These are phyloP conservation scores for Cerastis rubricosa DNA, from an alignment of 2,888 invertebrate species.

Conservation along the genomic window DNA sequence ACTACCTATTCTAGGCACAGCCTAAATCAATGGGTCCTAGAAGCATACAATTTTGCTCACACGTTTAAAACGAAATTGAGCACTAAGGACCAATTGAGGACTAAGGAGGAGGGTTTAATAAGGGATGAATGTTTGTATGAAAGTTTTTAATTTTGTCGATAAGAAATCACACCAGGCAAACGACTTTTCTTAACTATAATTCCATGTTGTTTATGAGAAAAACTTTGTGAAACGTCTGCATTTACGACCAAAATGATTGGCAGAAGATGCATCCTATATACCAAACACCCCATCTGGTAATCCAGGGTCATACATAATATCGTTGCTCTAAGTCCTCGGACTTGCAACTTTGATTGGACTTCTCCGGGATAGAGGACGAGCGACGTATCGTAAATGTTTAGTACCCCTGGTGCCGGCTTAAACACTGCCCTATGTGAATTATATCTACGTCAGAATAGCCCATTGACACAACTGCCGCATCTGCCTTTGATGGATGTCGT, in stretches of 20 bases:
- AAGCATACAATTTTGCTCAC: not conserved
- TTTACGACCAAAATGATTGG: conserved; percentile 21
- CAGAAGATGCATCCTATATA: conserved; percentile 48
- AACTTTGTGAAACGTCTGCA: conserved; percentile 9
- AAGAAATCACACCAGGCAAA: not conserved
- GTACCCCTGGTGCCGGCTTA: conserved; percentile 69
- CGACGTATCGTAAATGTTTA: conserved; percentile 76
- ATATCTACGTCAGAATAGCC: conserved; percentile 35
- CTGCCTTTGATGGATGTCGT: conserved; percentile 11
- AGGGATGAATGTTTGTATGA: not conserved
- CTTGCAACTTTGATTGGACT: conserved; percentile 81
- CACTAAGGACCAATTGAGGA: not conserved
- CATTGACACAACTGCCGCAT: conserved; percentile 36
- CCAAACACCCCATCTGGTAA: conserved; percentile 56
- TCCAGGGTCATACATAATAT: conserved; percentile 64
- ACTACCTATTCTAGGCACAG: not conserved
- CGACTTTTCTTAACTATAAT: not conserved
- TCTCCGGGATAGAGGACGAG: conserved; percentile 61
- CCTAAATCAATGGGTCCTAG: not conserved
- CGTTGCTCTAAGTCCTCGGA: conserved; percentile 73
- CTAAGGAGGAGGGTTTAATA: not conserved
- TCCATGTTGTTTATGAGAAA: conserved; percentile 15
- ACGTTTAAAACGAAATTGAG: not conserved
- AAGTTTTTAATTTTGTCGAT: not conserved
- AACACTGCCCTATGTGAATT: conserved; percentile 61